Percentiles rank a stretch among this genome's conserved stretches.
phyloP scores from a whole-genome alignment of 2,888 invertebrate species.

The Leuctra nigra region DNA sequence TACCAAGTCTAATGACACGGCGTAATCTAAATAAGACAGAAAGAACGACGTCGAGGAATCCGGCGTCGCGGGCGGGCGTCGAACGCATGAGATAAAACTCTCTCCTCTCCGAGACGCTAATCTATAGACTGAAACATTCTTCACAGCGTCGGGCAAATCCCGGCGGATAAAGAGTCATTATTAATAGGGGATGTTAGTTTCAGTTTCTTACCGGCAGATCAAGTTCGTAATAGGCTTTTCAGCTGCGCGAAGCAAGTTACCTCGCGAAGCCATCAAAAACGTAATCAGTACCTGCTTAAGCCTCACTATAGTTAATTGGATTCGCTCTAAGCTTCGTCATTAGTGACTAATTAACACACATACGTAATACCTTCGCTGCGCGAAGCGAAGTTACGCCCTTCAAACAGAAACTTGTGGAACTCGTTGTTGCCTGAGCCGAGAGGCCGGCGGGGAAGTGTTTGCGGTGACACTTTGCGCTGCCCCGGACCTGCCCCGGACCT shows the following conservation, averaged over 20 bases:
- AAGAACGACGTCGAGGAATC: background rate
- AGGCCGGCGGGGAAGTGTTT: too few species aligned
- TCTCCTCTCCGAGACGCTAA: background rate
- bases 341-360: slow-evolving; percentile 6
- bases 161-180: background rate
- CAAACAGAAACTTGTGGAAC: too few species aligned
- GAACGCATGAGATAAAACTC: slow-evolving; percentile 9
- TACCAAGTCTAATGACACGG: background rate
- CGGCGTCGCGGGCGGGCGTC: too few species aligned
- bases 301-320: slow-evolving; percentile 5
- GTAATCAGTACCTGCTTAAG: slow-evolving; percentile 13
- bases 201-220: slow-evolving; percentile 4
- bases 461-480: too few species aligned
- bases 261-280: slow-evolving; percentile 11
- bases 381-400: too few species aligned
- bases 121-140: slow-evolving; percentile 1
- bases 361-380: too few species aligned
- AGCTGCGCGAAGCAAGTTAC: background rate
- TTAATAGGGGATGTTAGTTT: slow-evolving; percentile 4
- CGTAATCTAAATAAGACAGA: slow-evolving; percentile 14
- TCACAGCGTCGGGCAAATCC: background rate
- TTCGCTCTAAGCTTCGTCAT: slow-evolving; percentile 5
- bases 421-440: too few species aligned
- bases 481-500: too few species aligned
- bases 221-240: slow-evolving; percentile 6